Evolutionary conservation across 2,113 vertebrate species (phyloP).

Genomic region (Platichthys flesus): DNA sequence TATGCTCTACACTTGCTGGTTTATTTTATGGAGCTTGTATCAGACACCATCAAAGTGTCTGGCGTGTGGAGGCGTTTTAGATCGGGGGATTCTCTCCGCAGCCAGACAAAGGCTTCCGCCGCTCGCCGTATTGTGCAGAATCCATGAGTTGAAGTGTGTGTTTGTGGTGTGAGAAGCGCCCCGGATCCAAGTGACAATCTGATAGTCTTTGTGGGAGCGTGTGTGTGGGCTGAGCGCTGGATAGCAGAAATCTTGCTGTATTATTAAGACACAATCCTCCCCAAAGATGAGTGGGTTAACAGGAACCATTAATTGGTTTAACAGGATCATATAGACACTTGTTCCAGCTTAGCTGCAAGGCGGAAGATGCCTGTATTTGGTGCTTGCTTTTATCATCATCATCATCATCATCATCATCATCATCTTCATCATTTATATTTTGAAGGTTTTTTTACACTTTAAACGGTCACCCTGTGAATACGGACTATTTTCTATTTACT

Average conservation of each 20-base stretch:
- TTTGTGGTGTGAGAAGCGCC: constrained; percentile 63
- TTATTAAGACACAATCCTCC: constrained; percentile 80
- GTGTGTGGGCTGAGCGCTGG: constrained; percentile 69
- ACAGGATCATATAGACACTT: constrained; percentile 73
- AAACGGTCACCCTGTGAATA: constrained; percentile 63
- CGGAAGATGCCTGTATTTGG: constrained; percentile 63
- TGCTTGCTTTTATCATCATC: background rate
- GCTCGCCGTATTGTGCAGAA: constrained; percentile 64
- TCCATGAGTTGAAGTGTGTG: constrained; percentile 55
- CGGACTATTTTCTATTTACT: constrained; percentile 73
- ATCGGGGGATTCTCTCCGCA: constrained; percentile 65
- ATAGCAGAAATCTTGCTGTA: constrained; percentile 74
- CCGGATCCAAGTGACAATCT: constrained; percentile 71
- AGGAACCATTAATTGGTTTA: constrained; percentile 84
- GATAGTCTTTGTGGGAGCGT: constrained; percentile 56
- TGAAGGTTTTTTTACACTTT: constrained; percentile 19
- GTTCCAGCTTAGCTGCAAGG: constrained; percentile 74
- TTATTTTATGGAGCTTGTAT: constrained; percentile 63
- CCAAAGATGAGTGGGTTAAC: constrained; percentile 81
- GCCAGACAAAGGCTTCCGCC: constrained; percentile 72
- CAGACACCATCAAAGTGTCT: constrained; percentile 60
- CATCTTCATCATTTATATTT: no score
- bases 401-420: no score
- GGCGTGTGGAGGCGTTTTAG: constrained; percentile 58
- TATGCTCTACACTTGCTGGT: constrained; percentile 40